These are phyloP conservation scores for Nibea albiflora DNA, from an alignment of 2,113 vertebrate species.

Conservation along the genomic window DNA sequence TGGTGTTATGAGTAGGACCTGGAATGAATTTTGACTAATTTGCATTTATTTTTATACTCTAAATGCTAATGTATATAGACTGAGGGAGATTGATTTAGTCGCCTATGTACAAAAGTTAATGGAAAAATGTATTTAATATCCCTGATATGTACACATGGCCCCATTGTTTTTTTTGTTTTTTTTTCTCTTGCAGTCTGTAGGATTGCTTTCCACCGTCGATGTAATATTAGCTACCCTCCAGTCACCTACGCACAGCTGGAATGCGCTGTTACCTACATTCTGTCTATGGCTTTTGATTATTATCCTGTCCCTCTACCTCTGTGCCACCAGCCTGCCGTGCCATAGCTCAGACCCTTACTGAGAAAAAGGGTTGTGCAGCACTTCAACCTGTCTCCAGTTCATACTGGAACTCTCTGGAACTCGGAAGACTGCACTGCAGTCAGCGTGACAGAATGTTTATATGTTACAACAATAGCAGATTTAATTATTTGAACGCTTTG, in stretches of 20 bases:
- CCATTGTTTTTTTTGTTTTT: slow-evolving; percentile 42
- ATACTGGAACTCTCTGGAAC: slow-evolving; percentile 21
- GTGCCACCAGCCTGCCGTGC: slow-evolving; percentile 45
- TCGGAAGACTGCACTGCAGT: slow-evolving; percentile 10
- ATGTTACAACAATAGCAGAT: neutral
- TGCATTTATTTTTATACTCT: slow-evolving; percentile 37
- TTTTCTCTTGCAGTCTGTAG: slow-evolving; percentile 23
- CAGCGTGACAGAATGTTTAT: neutral
- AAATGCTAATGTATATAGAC: slow-evolving; percentile 55
- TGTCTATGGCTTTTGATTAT: slow-evolving; percentile 52
- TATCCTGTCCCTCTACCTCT: slow-evolving; percentile 38
- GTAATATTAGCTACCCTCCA: slow-evolving; percentile 60
- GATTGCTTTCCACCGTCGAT: slow-evolving; percentile 39
- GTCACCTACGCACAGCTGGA: slow-evolving; percentile 61
- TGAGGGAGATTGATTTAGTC: slow-evolving; percentile 32
- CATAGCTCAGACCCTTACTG: slow-evolving; percentile 21
- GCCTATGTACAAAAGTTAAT: slow-evolving; percentile 37
- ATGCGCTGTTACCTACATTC: slow-evolving; percentile 40
- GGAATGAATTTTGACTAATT: slow-evolving; percentile 41
- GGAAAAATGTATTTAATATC: slow-evolving; percentile 57
- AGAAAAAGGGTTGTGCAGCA: slow-evolving; percentile 36
- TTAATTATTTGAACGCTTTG: neutral
- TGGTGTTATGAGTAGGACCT: slow-evolving; percentile 14
- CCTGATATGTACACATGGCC: slow-evolving; percentile 33
- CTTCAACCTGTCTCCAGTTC: slow-evolving; percentile 40